Percentiles rank a stretch among this genome's conserved stretches.
These are phyloP conservation scores for Pyrrhosoma nymphula DNA, from an alignment of 2,888 invertebrate genomes.

Conservation along the genomic window DNA sequence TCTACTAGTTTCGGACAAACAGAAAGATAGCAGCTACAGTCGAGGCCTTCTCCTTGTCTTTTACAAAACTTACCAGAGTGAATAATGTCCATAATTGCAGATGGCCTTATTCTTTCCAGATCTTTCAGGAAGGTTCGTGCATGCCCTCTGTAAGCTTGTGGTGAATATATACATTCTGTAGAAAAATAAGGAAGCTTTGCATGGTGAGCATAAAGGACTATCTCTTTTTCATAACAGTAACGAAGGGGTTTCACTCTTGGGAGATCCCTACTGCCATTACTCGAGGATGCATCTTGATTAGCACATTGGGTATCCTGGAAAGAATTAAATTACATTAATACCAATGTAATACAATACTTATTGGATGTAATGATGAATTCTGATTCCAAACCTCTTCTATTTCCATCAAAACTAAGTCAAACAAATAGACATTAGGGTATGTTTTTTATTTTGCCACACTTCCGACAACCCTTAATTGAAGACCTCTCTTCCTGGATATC, in stretches of 20 bases:
- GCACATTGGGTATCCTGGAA: constrained; percentile 11
- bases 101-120: constrained; percentile 94
- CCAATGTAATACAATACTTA: background rate
- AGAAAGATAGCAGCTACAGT: too few relatives aligned
- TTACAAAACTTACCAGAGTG: constrained; percentile 84
- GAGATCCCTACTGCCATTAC: constrained; percentile 79
- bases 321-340: background rate
- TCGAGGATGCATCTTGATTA: background rate
- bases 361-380: constrained; percentile 69
- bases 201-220: constrained; percentile 99
- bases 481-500: too few relatives aligned
- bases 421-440: too few relatives aligned
- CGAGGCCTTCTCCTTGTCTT: too few relatives aligned
- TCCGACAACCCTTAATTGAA: too few relatives aligned
- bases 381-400: too few relatives aligned
- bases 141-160: constrained; percentile 97
- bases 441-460: too few relatives aligned
- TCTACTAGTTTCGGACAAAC: too few relatives aligned
- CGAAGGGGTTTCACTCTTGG: constrained; percentile 97
- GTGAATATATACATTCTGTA: constrained; percentile 99
- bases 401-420: too few relatives aligned
- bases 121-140: constrained; percentile 95
- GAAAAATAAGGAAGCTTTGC: constrained; percentile 98
- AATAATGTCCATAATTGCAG: constrained; percentile 95
- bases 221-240: constrained; percentile 99